These are phyloP conservation scores for Potorous gilbertii DNA, from an alignment of 2,797 vertebrate genomes.

Conservation along the genomic window DNA sequence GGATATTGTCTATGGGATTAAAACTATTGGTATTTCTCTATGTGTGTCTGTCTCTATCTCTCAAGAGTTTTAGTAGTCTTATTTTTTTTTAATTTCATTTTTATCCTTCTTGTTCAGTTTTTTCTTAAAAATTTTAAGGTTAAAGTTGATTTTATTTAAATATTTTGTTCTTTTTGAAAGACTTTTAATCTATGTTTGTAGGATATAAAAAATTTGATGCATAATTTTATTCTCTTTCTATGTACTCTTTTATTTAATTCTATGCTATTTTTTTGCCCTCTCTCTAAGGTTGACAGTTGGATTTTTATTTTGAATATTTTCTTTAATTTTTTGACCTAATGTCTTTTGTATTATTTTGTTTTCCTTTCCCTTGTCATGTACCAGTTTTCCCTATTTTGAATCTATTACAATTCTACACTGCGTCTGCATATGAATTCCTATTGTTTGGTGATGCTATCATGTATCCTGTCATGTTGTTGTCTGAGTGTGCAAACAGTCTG, in stretches of 20 bases:
- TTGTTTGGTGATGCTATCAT: neutral
- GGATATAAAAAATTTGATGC: neutral
- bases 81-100: neutral
- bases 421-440: neutral
- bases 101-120: neutral
- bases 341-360: neutral
- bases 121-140: neutral
- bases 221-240: neutral
- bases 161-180: neutral
- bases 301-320: neutral
- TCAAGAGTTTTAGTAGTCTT: neutral
- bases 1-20: neutral
- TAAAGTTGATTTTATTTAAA: neutral
- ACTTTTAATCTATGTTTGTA: neutral
- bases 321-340: neutral
- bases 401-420: neutral
- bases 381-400: neutral
- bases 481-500: neutral
- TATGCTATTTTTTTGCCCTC: neutral
- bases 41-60: neutral
- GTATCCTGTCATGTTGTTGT: neutral
- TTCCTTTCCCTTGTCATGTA: neutral
- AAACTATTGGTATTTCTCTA: neutral
- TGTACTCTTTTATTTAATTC: neutral
- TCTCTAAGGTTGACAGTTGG: neutral